These are phyloP conservation scores for Xiphophorus hellerii DNA, from an alignment of 2,113 vertebrate genomes.

Conservation along the genomic window DNA sequence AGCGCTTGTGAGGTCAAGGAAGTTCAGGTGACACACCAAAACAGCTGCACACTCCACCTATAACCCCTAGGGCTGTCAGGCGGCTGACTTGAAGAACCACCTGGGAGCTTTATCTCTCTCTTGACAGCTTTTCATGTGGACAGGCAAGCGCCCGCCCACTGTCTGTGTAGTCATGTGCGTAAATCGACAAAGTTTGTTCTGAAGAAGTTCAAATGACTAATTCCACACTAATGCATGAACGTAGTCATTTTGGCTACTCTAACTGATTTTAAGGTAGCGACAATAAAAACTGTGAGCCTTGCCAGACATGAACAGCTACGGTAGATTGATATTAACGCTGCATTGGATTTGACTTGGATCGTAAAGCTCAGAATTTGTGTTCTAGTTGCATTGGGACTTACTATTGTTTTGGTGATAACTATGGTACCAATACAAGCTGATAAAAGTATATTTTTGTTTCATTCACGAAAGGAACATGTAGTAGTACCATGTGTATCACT, in stretches of 20 bases:
- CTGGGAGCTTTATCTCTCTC: slow-evolving; percentile 76
- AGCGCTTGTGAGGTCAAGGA: slow-evolving; percentile 52
- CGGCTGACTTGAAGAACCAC: slow-evolving; percentile 79
- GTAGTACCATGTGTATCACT: too few species aligned
- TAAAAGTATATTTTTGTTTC: neutral
- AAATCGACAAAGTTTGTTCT: neutral
- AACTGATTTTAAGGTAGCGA: neutral
- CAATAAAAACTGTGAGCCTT: too few species aligned
- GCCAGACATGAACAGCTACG: too few species aligned
- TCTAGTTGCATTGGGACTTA: too few species aligned
- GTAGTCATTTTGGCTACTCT: slow-evolving; percentile 10
- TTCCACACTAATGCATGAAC: neutral
- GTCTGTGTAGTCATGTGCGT: slow-evolving; percentile 38
- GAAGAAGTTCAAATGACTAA: neutral
- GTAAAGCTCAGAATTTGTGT: neutral
- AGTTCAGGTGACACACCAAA: slow-evolving; percentile 76
- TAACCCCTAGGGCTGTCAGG: slow-evolving; percentile 67
- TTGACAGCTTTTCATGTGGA: slow-evolving; percentile 59
- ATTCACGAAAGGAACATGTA: neutral
- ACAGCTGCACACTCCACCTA: slow-evolving; percentile 66
- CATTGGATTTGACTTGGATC: neutral
- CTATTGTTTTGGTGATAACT: too few species aligned
- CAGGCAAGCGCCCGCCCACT: slow-evolving; percentile 46
- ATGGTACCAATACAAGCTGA: neutral
- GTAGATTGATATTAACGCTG: neutral